Conservation (phyloP, 64 coral and sea anemone species). For the Montipora capricornis region DNA sequence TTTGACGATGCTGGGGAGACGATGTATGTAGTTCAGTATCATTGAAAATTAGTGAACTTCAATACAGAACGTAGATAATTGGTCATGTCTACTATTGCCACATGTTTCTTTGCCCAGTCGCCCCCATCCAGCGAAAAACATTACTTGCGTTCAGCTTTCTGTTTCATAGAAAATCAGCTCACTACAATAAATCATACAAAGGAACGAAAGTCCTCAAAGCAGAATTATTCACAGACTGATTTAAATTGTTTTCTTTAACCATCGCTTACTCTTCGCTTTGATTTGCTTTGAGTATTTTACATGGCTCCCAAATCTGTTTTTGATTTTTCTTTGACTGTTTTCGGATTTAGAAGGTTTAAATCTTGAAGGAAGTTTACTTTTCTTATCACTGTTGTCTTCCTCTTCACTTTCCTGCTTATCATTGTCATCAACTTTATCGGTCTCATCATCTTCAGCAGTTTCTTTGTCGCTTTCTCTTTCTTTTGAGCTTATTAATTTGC, state of each 20-base stretch:
- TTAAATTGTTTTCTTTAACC: constrained; percentile 14
- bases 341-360: constrained; percentile 22
- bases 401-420: constrained; percentile 5
- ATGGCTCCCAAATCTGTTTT: constrained; percentile 17
- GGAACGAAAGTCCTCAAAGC: not conserved
- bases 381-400: not conserved
- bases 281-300: not conserved
- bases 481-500: constrained; percentile 20
- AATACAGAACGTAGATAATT: not conserved
- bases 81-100: too few species aligned
- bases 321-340: not conserved
- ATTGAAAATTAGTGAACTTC: too few species aligned
- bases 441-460: not conserved
- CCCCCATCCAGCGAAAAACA: too few species aligned
- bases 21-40: too few species aligned
- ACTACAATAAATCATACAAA: not conserved
- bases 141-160: too few species aligned
- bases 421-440: not conserved
- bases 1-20: too few species aligned
- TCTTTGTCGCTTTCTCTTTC: not conserved
- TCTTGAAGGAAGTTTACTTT: constrained; percentile 42
- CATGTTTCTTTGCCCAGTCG: too few species aligned
- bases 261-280: constrained; percentile 27
- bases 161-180: not conserved
- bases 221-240: not conserved